Percentiles rank a stretch among this genome's conserved stretches.
Evolutionary conservation across 2,888 invertebrate genomes (phyloP).

Genomic region (Orthonevra nobilis): DNA sequence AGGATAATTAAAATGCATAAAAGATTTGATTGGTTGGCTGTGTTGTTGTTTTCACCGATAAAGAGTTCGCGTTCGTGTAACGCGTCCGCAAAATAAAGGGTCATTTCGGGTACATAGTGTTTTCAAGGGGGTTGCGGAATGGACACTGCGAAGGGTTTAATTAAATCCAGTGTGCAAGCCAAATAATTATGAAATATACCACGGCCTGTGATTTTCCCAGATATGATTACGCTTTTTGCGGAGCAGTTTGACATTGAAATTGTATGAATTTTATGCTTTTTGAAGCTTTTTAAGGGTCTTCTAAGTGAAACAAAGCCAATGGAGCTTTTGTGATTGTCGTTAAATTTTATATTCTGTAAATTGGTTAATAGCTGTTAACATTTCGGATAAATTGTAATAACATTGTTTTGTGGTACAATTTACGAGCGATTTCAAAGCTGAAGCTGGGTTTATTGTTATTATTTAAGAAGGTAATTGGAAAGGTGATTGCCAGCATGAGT

Average conservation of each 20-base stretch:
- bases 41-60: constrained; percentile 23
- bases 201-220: constrained; percentile 43
- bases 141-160: constrained; percentile 50
- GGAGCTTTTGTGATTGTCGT: neutral
- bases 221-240: constrained; percentile 7
- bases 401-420: constrained; percentile 29
- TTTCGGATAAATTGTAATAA: constrained; percentile 31
- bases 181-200: constrained; percentile 55
- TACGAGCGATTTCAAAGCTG: too few relatives aligned
- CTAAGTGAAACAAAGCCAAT: too few relatives aligned
- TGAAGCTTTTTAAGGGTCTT: neutral
- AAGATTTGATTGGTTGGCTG: constrained; percentile 55
- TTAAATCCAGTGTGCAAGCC: constrained; percentile 42
- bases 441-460: too few relatives aligned
- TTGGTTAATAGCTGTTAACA: constrained; percentile 36
- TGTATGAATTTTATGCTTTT: constrained; percentile 1
- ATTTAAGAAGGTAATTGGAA: too few relatives aligned
- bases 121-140: neutral
- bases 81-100: constrained; percentile 7
- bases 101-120: constrained; percentile 4
- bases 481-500: too few relatives aligned
- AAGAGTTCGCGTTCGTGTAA: constrained; percentile 17
- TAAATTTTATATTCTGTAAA: constrained; percentile 41
- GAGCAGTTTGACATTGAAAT: neutral
- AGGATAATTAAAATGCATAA: constrained; percentile 66